These are phyloP conservation scores for Sus cebifrons DNA, from an alignment of 2,797 vertebrate species.

Conservation along the genomic window DNA sequence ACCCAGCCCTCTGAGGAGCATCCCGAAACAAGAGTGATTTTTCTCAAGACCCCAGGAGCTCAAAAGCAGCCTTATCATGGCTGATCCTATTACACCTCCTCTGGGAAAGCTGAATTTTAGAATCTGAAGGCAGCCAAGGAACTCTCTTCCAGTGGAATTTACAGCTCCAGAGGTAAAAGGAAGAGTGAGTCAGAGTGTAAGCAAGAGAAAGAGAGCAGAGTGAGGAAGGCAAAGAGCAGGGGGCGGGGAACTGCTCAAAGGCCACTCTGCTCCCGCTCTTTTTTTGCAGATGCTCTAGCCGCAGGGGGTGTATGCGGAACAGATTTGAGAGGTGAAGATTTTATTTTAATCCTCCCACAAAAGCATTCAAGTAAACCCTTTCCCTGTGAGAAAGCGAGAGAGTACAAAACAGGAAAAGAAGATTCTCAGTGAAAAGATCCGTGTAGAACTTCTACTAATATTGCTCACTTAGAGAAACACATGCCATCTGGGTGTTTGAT, in stretches of 20 bases:
- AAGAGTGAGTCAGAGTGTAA: not conserved
- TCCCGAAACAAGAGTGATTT: constrained; percentile 23
- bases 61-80: constrained; percentile 44
- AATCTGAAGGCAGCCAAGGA: constrained; percentile 37
- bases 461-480: constrained; percentile 77
- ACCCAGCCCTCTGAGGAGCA: not conserved
- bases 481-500: constrained; percentile 70
- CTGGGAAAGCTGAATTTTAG: constrained; percentile 57
- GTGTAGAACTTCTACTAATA: constrained; percentile 60
- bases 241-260: constrained; percentile 65
- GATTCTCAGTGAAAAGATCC: constrained; percentile 54
- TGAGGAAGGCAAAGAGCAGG: not conserved
- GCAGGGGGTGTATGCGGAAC: not conserved
- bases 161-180: not conserved
- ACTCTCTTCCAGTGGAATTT: not conserved
- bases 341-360: constrained; percentile 81
- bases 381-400: constrained; percentile 72
- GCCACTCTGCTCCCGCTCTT: not conserved
- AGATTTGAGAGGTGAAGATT: constrained; percentile 70
- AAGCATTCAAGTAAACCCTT: constrained; percentile 74
- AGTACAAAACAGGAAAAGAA: constrained; percentile 59
- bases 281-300: not conserved
- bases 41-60: constrained; percentile 55
- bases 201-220: not conserved
- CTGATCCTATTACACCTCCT: constrained; percentile 6